Base-by-base conservation (phyloP, 1,140 invertebrate genomes). In the Panagrolaimus sp. region DNA sequence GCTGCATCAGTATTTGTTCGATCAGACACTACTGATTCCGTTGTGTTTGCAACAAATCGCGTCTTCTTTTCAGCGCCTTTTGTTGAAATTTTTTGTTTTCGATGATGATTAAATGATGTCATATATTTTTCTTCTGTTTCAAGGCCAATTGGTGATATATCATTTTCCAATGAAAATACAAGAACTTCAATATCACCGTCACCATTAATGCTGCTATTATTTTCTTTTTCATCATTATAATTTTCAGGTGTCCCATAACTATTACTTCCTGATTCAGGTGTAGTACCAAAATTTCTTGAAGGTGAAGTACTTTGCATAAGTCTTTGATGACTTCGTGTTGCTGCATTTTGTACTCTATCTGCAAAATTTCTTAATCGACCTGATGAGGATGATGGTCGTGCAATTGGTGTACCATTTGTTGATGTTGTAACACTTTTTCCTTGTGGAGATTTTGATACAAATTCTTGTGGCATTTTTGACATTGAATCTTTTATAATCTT, bases 121-220 rank as follows among this genome's bases (percentile, higher is more conserved):
- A 82, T 80, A 23, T 79, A 78, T 20, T 74, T 72, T 2, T 80
- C 78, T 51, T 82, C 78, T 8, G 73, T 20, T 23, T 62, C 65
- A 16, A 82, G 51, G 23, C 78, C 78, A n/a, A 81, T 46, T 8
- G 77, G 78, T 25, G 51, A 63, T n/a, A 46, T 25, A 43, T 61
- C 67, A 31, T 79, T 71, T 11, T 27, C 47, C 20, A 78, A 31
- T 16, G 72, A 38, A 23, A 79, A 73, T 11, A 80, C 57, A 5
- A 78, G 65, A 16, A 76, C 74, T 45, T 77, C 20, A 20, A 20
- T 4, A 4, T 38, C 31, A 38, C 31, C 31, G 7, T 7, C 31
- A 38, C 7, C 2, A 38, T 4, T 38, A 38, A 4, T 38, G 7
- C 7, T 38, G 2, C 2, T 2, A 38, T 38, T 7, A 4, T 38